Base-by-base conservation (phyloP, 1,140 invertebrate genomes). In the Gonatopus flavifemur region DNA sequence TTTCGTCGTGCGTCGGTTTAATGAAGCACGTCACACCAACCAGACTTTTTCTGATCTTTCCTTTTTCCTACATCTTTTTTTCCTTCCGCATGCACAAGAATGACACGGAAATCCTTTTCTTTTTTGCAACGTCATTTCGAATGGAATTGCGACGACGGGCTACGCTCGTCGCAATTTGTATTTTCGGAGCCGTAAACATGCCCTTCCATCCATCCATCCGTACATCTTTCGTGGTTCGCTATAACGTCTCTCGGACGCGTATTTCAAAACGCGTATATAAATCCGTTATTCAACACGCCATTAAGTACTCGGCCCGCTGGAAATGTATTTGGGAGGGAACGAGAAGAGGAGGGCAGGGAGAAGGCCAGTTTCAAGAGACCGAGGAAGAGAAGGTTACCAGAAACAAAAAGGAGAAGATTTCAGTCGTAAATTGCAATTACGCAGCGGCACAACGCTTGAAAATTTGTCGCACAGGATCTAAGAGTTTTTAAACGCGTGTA, bases 211-310 rank as follows among this genome's bases (percentile, higher is more conserved):
- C n/a, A n/a, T n/a, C n/a, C n/a, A n/a, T n/a, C n/a, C n/a, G n/a
- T n/a, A n/a, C n/a, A n/a, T n/a, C n/a, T 63, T 49, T 55, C 55
- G 55, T 49, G 55, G 63, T 52, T 62, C 62, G 60, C 51, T 48
- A n/a, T n/a, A 46, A 55, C 51, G 36, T 49, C 49, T 43, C 57
- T n/a, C n/a, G n/a, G 47, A 39, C 53, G 62, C 58, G 62, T 74
- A 72, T 74, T 72, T 72, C 67, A 72, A 56, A 52, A 57, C 56
- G 62, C 59, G 60, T 67, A 65, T 74, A 74, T 76, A 76, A 74
- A 76, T 76, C 72, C 72, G 73, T 76, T 76, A 76, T 74, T 76
- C 73, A 76, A 74, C 73, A 76, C 73, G 65, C 73, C 73, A 76
- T 76, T 76, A 76, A 76, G 61, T 68, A 64, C 57, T 62, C 67